These are phyloP conservation scores for Hypothenemus hampei DNA, from an alignment of 1,140 invertebrate species.

Conservation along the genomic window DNA sequence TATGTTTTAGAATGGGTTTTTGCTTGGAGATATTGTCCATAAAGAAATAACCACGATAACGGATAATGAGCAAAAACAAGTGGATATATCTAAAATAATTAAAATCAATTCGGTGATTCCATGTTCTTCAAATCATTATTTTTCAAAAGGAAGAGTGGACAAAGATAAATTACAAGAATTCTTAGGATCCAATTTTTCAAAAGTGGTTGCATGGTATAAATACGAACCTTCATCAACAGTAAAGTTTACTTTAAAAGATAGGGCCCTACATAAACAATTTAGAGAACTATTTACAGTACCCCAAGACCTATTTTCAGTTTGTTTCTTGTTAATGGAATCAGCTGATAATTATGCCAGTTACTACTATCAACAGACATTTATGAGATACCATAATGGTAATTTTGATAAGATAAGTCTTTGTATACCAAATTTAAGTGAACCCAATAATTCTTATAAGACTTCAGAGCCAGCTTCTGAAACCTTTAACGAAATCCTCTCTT, in stretches of 20 bases:
- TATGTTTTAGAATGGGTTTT: conserved; percentile 33
- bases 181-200: conserved; percentile 24
- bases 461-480: conserved; percentile 29
- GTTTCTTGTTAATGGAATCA: conserved; percentile 31
- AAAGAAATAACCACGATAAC: conserved; percentile 34
- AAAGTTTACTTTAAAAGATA: conserved; percentile 32
- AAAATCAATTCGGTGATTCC: conserved; percentile 36
- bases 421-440: conserved; percentile 40
- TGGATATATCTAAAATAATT: conserved; percentile 30
- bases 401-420: conserved; percentile 36
- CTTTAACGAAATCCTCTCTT: conserved; percentile 32
- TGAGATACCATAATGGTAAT: conserved; percentile 29
- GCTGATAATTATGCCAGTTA: conserved; percentile 33
- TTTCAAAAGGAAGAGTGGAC: conserved; percentile 29
- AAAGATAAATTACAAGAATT: conserved; percentile 28
- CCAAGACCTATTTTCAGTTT: conserved; percentile 35
- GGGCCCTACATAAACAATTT: conserved; percentile 33
- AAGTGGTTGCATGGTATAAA: conserved; percentile 36
- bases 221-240: conserved; percentile 15
- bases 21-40: conserved; percentile 33
- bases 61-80: conserved; percentile 35
- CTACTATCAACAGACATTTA: conserved; percentile 36
- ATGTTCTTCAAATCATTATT: conserved; percentile 28
- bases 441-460: conserved; percentile 36
- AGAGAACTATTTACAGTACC: conserved; percentile 27